Conservation (phyloP, 1,140 invertebrate species). For the Drosophila saltans region DNA sequence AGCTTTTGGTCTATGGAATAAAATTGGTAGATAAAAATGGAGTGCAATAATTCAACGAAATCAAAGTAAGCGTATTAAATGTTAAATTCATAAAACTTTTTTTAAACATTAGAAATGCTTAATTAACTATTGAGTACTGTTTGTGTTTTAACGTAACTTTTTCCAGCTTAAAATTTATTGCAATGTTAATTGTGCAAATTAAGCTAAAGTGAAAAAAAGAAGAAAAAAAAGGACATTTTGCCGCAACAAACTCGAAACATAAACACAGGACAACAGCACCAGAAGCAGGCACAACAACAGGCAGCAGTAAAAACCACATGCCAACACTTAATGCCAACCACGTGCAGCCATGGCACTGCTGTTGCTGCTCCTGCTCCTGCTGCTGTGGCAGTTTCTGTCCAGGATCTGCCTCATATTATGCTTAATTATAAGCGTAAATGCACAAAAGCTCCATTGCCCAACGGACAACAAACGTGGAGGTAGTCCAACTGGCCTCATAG, state of each 20-base stretch:
- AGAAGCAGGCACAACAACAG: constrained; percentile 8
- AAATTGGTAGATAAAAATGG: not conserved
- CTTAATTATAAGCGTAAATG: constrained; percentile 74
- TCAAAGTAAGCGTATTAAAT: not conserved
- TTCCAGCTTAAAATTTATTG: constrained; percentile 60
- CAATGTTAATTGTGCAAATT: constrained; percentile 74
- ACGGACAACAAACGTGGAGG: constrained; percentile 41
- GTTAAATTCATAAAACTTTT: not conserved
- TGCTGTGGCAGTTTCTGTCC: constrained; percentile 36
- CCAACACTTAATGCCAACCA: constrained; percentile 74
- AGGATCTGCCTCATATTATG: constrained; percentile 59
- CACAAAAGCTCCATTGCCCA: constrained; percentile 45
- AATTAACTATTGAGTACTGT: not conserved
- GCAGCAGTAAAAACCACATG: constrained; percentile 64
- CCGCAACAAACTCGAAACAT: constrained; percentile 50
- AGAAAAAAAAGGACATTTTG: constrained; percentile 23
- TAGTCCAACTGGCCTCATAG: constrained; percentile 28
- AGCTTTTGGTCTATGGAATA: constrained; percentile 43
- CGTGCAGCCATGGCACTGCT: constrained; percentile 22
- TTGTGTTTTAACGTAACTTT: not conserved
- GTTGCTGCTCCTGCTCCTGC: not conserved
- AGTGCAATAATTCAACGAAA: not conserved
- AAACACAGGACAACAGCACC: constrained; percentile 31
- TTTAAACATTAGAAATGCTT: not conserved
- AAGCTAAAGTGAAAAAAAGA: constrained; percentile 42